A percentile compares a stretch with the other conserved stretches of the same genome.
Evolutionary conservation across 2,797 vertebrate species (phyloP).

Genomic region (Simalia tracyae): DNA sequence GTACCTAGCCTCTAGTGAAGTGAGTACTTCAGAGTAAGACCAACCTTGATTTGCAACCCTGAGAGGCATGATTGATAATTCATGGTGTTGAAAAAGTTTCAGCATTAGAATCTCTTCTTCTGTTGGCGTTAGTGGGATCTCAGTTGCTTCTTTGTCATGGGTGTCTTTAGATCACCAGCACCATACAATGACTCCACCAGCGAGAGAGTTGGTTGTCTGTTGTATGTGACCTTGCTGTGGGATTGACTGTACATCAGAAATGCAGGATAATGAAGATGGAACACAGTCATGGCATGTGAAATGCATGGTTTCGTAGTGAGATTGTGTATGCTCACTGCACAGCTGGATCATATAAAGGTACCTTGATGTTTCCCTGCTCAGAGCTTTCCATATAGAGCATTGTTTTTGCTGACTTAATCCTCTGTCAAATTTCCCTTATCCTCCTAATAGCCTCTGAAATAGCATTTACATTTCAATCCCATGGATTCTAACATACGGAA

Average conservation of each 20-base stretch:
- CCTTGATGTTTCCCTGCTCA: neutral
- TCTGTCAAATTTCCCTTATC: neutral
- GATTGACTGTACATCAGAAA: neutral
- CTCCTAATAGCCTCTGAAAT: neutral
- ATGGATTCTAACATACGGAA: neutral
- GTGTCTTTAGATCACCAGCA: neutral
- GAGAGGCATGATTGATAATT: rapidly evolving
- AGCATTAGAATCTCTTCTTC: neutral
- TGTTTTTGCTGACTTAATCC: neutral
- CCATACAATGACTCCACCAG: neutral
- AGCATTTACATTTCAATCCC: neutral
- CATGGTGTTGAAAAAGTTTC: neutral
- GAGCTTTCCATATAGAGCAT: neutral
- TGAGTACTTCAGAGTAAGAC: neutral
- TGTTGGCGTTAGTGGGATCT: neutral
- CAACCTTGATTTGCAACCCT: rapidly evolving
- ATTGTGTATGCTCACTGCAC: neutral
- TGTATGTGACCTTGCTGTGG: neutral
- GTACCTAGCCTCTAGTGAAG: neutral
- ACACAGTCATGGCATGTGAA: neutral
- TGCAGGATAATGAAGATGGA: neutral
- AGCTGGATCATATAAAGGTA: neutral
- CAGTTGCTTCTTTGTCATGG: neutral
- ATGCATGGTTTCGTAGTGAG: neutral
- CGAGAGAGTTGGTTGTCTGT: neutral